Conservation (phyloP, 2,888 invertebrate genomes). For the Leptinotarsa juncta region DNA sequence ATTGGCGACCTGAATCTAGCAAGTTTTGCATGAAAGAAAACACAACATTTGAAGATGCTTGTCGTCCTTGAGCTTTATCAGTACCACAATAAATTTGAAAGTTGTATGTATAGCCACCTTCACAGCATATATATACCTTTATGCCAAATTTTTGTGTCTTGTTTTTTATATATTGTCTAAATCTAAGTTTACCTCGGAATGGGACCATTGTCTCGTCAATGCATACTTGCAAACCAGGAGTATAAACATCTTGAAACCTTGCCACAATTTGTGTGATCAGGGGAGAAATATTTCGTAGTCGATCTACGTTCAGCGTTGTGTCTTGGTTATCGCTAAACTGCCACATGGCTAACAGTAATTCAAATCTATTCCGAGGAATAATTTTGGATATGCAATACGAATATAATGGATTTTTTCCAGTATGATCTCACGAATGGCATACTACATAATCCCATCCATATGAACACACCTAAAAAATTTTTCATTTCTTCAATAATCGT, state of each 20-base stretch:
- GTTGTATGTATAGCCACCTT: constrained; percentile 24
- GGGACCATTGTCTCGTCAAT: constrained; percentile 21
- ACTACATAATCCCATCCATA: background rate
- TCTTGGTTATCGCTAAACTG: constrained; percentile 20
- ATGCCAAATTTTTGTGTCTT: constrained; percentile 19
- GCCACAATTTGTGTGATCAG: constrained; percentile 16
- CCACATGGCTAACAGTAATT: constrained; percentile 21
- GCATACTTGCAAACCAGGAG: constrained; percentile 19
- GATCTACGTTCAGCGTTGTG: constrained; percentile 8
- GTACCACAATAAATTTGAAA: constrained; percentile 22
- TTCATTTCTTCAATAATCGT: constrained; percentile 17
- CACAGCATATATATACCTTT: constrained; percentile 20
- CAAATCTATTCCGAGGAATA: constrained; percentile 21
- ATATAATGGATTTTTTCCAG: constrained; percentile 3
- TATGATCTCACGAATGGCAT: constrained; percentile 1
- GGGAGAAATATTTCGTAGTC: constrained; percentile 19
- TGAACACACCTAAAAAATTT: constrained; percentile 3
- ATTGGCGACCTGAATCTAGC: too few species aligned
- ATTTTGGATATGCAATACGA: background rate
- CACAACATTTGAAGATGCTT: too few species aligned
- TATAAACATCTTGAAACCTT: constrained; percentile 23
- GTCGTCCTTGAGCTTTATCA: constrained; percentile 7
- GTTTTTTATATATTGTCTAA: constrained; percentile 23
- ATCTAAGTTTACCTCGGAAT: constrained; percentile 21
- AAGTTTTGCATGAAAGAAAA: too few species aligned